phyloP scores from a whole-genome alignment of 2,113 vertebrate species.

The Crotophaga sulcirostris region DNA sequence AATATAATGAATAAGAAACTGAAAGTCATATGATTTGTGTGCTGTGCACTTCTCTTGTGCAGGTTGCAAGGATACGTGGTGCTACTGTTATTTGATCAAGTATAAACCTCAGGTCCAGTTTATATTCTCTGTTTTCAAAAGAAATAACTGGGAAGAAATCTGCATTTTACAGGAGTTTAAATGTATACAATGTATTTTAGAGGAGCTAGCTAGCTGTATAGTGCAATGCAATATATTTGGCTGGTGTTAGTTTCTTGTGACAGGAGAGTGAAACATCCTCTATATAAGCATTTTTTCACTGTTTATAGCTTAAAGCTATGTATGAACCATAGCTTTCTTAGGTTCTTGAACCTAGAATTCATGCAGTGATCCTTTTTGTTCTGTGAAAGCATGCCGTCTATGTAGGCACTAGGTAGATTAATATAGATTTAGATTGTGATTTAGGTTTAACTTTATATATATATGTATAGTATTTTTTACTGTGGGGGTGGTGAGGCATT shows the following conservation, averaged over 20 bases:
- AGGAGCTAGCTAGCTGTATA: background rate
- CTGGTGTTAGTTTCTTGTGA: background rate
- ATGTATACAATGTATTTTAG: background rate
- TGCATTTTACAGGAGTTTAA: background rate
- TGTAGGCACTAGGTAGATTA: background rate
- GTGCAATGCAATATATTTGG: background rate
- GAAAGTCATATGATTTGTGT: conserved; percentile 8
- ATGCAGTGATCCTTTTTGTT: background rate
- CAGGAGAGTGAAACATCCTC: background rate
- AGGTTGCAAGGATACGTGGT: background rate
- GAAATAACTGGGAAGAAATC: background rate
- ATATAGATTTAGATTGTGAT: background rate
- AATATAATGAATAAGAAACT: conserved; percentile 37
- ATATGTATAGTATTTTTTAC: no score
- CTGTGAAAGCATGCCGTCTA: background rate
- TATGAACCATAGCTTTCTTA: background rate
- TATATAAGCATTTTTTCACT: background rate
- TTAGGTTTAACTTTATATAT: background rate
- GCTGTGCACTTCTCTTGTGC: background rate
- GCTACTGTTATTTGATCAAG: conserved; percentile 37
- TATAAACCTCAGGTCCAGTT: background rate
- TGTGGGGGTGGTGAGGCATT: no score
- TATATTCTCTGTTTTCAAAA: background rate
- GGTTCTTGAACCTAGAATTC: background rate
- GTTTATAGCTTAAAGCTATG: background rate